Percentiles rank a stretch among this genome's conserved stretches.
Evolutionary conservation across 2,888 invertebrate species (phyloP).

Genomic region (Teleiodes luculella): DNA sequence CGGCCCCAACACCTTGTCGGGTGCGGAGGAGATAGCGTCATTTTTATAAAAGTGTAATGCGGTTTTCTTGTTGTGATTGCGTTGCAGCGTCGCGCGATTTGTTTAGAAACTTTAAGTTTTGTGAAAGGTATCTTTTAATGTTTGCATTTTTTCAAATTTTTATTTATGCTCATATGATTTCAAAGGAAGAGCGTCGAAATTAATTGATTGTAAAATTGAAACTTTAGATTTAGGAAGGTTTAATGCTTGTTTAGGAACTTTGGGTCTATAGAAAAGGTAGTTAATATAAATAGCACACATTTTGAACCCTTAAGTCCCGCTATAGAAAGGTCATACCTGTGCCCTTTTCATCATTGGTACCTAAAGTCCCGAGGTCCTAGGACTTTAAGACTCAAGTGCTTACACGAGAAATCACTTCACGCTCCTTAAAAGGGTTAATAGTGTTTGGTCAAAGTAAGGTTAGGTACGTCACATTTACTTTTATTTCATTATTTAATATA

Average conservation of each 20-base stretch:
- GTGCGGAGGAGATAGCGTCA: conserved; percentile 64
- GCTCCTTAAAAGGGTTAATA: background rate
- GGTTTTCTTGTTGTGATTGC: conserved; percentile 70
- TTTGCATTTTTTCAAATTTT: background rate
- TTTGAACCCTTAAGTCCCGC: background rate
- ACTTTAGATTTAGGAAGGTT: too few relatives aligned
- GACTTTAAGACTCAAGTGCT: background rate
- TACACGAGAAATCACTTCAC: conserved; percentile 8
- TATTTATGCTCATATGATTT: background rate
- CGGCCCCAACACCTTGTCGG: conserved; percentile 68
- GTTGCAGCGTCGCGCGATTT: conserved; percentile 25
- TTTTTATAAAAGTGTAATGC: conserved; percentile 76
- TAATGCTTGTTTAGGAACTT: too few relatives aligned
- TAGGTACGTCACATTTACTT: too few relatives aligned
- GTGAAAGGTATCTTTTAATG: background rate
- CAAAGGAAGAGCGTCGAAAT: too few relatives aligned
- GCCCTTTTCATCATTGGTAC: background rate
- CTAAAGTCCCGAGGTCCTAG: background rate
- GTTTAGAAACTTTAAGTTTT: conserved; percentile 15
- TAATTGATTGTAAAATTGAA: too few relatives aligned
- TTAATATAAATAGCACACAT: background rate
- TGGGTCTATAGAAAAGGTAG: too few relatives aligned
- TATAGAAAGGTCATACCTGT: background rate
- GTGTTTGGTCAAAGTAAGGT: too few relatives aligned
- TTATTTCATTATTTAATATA: too few relatives aligned